Base-by-base conservation (phyloP, 2,113 vertebrate species). In the Xenopus borealis region DNA sequence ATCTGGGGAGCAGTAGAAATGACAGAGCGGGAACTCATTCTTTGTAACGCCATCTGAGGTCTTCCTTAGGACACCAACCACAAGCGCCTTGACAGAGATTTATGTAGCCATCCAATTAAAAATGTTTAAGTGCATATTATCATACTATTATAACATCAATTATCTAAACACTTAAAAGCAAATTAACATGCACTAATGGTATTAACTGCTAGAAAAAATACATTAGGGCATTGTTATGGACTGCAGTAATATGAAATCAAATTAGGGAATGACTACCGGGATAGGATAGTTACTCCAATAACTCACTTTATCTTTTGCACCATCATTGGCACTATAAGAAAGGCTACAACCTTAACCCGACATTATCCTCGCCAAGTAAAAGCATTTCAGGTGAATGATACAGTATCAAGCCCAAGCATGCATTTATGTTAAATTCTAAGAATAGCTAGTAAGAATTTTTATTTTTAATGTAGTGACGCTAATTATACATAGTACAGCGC, bases 101-200 rank as follows among this genome's bases (percentile, higher is more conserved):
- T 77, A 69, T 70, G 67, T 53, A 53, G 52, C 74, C 14, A 69
- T 77, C 61, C 67, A 70, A 77, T 77, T 70, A 77, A 69, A 71
- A 77, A 64, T 55, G 18, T 76, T 76, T 75, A 75, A 75, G 66
- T 69, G 72, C 66, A 70, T 64, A 77, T 77, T 70, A 77, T 68
- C 72, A 62, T n/a, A 62, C 59, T 64, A 46, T 63, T 70, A 77
- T 70, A 64, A 63, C 74, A 77, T 70, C 74, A 77, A 77, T 70
- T 77, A 77, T 70, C 67, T 64, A 77, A 77, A 70, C 45, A 12
- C 66, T 77, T 70, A 64, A 70, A 70, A 64, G 14, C 58, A 77
- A 77, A 77, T 77, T 70, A 77, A 70, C 62, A 18, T 44, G 46
- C 66, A 63, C 66, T 77, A 77, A 77, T 70, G 66, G 19, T 50